Evolutionary conservation across 2,113 vertebrate genomes (phyloP), one percentile per base, ranked within the genome.

Genomic region (Ictalurus furcatus): DNA sequence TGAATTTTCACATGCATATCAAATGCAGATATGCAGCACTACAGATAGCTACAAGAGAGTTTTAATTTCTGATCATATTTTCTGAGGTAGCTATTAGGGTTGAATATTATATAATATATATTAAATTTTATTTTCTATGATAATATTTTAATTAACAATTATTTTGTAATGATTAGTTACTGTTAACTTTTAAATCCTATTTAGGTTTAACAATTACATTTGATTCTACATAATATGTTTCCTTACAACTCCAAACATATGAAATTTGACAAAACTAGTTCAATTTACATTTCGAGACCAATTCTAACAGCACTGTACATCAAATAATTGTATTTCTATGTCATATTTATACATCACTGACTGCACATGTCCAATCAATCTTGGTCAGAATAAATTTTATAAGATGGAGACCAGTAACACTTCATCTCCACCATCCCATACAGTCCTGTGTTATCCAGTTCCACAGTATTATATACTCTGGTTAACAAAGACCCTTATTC

Each of bases 381-480:
- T 3, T 19, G 8, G 14, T 14, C 23, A 54, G 34, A 85, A 52
- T 11, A 7, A 71, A 8, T 54, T 73, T 73, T 48, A 13, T 74
- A 40, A 44, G 11, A 59, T 25, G 30, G 11, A 48, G 61, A 59
- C 21, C 2, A 34, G 52, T 28, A 56, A 86, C 37, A 44, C 73
- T 87, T 74, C n/a, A 86, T 30, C 54, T 52, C 73, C 58, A 74
- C 58, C 37, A 40, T 63, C n/a, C 65, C 48, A 85, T 56, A 34
- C 34, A 71, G 30, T 37, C 19, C n/a, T 30, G 73, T 78, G 9
- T 84, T 88, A 58, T 76, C 81, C 56, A 52, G 54, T n/a, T 65
- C 54, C 6, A 40, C 37, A 74, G 69, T 16, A 76, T 74, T 74
- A 76, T 6, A 73, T 76, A 83, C 37, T 63, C 63, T 74, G 52